Base-by-base conservation (phyloP, 1,140 invertebrate genomes). In the Drosophila littoralis region DNA sequence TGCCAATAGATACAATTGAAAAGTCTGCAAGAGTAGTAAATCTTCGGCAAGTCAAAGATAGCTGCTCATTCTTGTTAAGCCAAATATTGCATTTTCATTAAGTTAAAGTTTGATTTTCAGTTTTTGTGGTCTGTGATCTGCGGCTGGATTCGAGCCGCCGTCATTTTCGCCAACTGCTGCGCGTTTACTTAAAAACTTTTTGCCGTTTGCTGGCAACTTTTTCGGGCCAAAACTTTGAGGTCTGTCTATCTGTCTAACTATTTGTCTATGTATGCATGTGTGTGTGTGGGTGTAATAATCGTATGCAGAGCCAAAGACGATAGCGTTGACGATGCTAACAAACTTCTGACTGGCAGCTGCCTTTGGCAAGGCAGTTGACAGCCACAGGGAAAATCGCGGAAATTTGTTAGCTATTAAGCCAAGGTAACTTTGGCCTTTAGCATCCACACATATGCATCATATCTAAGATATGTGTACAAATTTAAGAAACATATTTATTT, bases 81-180 rank as follows among this genome's bases (percentile, higher is more conserved):
- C 81, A 84, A 84, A 84, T 84, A 84, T 84, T 84, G 81, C 81
- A 85, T 85, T 84, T 84, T 84, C 81, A 84, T 84, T 84, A 84
- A 84, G 81, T 77, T 81, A 85, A 85, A 84, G 81, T 84, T 84
- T 80, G 81, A 79, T 84, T 84, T 77, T 84, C 74, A 85, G 81
- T 85, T 84, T 77, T 59, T 76, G 55, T 61, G 35, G 60, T 43
- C 50, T 57, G 42, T 42, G 46, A 63, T 72, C 74, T 60, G 68
- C 10, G 50, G 61, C 38, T 6, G 32, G 42, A 57, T 48, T 57
- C 48, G 40, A 66, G 15, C 7, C 52, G 33, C 42, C 17, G 43
- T 54, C 63, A 43, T 60, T 42, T 51, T 55, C 55, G 33, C 64
- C 58, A 58, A 55, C 46, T 48, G 35, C 65, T 58, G 54, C 50